These are phyloP conservation scores for Hirtodrosophila duncani DNA, from an alignment of 2,888 invertebrate species.

Conservation along the genomic window DNA sequence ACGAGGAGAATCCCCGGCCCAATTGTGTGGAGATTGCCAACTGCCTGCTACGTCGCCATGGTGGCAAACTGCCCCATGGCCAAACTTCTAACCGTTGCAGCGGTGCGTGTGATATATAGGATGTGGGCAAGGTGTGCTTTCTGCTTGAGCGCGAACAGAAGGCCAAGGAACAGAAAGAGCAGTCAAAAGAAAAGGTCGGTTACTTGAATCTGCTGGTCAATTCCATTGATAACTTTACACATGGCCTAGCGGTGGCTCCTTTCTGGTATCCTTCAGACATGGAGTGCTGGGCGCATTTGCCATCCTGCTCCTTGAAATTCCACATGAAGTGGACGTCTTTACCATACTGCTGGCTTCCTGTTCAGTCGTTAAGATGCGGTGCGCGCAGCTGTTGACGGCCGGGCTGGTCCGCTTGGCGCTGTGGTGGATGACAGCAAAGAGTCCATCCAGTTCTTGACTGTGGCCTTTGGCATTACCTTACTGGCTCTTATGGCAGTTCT, in stretches of 20 bases:
- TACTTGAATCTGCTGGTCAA: conserved; percentile 97
- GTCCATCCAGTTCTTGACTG: conserved; percentile 88
- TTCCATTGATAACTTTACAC: conserved; percentile 98
- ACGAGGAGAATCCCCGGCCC: conserved; percentile 78
- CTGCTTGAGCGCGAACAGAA: conserved; percentile 76
- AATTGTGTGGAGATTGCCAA: conserved; percentile 79
- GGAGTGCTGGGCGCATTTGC: conserved; percentile 96
- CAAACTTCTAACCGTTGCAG: conserved; percentile 71
- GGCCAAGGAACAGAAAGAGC: conserved; percentile 64
- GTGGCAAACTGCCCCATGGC: conserved; percentile 76
- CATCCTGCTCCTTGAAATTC: conserved; percentile 96
- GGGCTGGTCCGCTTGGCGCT: conserved; percentile 93
- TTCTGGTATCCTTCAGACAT: conserved; percentile 92
- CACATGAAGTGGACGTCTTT: conserved; percentile 99
- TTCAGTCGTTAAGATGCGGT: conserved; percentile 95
- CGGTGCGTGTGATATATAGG: conserved; percentile 78
- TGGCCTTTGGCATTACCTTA: conserved; percentile 86
- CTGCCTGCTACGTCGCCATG: conserved; percentile 76
- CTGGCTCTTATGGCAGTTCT: conserved; percentile 88
- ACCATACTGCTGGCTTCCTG: conserved; percentile 95
- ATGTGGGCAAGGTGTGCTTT: conserved; percentile 78
- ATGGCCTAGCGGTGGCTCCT: conserved; percentile 98
- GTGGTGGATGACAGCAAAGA: conserved; percentile 87
- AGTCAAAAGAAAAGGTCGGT: conserved; percentile 84
- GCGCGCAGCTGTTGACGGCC: conserved; percentile 94